Evolutionary conservation across 2,113 vertebrate genomes (phyloP).

Genomic region (Canis aureus): DNA sequence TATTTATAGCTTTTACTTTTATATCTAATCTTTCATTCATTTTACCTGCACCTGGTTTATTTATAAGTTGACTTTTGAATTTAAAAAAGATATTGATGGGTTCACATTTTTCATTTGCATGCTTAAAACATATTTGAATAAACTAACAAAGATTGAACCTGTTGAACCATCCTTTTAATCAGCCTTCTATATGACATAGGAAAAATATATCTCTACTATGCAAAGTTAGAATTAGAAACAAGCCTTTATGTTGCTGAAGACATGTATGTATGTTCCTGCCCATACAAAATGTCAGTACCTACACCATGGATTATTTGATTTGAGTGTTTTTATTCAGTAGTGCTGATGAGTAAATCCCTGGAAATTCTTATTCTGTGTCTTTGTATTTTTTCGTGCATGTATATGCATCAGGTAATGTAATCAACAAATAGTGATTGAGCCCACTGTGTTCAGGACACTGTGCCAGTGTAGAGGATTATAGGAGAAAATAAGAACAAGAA

Average conservation of each 20-base stretch:
- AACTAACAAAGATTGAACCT: background rate
- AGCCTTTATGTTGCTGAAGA: background rate
- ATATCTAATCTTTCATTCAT: constrained; percentile 30
- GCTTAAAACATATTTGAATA: constrained; percentile 21
- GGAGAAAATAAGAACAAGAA: background rate
- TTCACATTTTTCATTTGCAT: constrained; percentile 57
- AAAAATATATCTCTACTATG: background rate
- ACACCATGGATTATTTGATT: background rate
- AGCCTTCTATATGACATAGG: background rate
- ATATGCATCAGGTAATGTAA: background rate
- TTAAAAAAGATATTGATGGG: constrained; percentile 33
- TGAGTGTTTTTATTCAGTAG: background rate
- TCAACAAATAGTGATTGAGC: constrained; percentile 2
- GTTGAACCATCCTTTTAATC: background rate
- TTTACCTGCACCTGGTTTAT: background rate
- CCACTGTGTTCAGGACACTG: background rate
- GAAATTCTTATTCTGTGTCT: background rate
- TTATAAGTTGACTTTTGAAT: constrained; percentile 36
- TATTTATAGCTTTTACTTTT: constrained; percentile 68
- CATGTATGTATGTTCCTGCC: background rate
- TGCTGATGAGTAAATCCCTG: constrained; percentile 11
- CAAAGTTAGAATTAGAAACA: constrained; percentile 36
- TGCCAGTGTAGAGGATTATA: background rate
- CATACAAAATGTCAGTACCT: background rate
- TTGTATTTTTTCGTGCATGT: background rate